Base-by-base conservation (phyloP, 2,888 invertebrate genomes). In the Hesperia comma region DNA sequence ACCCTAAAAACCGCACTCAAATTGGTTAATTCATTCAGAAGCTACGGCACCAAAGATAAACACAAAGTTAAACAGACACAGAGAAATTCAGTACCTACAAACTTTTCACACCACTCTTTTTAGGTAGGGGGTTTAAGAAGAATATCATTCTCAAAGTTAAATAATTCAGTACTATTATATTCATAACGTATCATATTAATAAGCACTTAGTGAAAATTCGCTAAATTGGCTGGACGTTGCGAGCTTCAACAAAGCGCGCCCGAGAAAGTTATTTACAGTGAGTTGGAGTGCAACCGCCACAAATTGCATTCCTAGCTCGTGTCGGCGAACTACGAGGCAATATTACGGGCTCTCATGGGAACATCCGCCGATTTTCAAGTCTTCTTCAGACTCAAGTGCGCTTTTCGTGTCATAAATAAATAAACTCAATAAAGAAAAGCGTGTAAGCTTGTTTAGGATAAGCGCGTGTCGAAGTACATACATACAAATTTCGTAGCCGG, bases 291-390 rank as follows among this genome's bases (percentile, higher is more conserved):
- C 78, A 78, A 79, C 72, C 79, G 72, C 75, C 74, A 85, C 84
- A 90, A 90, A 88, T 90, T 88, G 86, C 80, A 80, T 90, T 89
- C 85, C 81, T 80, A 82, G 83, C 83, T 85, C 81, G 77, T 76
- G 79, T 82, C 77, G 77, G 72, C n/a, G 80, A 79, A 81, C 76
- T 76, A 77, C 76, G 75, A 74, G 53, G 51, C 33, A 64, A 64
- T 64, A 64, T 51, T 51, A 33, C 49, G 43, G 21, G 43, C 58
- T 21, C 58, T 58, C 58, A 15, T 58, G 41, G 41, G 43, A 58
- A 58, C 58, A 58, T 26, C 43, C 43, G 15, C 32, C 43, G 58
- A 58, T 58, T 43, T 58, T 8, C 15, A 43, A 26, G 26, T 51
- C 26, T 51, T 12, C 51, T 19, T 26, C 15, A 37, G 10, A 37